Conservation (phyloP, 1,140 invertebrate species). For the Bactericera cockerelli region DNA sequence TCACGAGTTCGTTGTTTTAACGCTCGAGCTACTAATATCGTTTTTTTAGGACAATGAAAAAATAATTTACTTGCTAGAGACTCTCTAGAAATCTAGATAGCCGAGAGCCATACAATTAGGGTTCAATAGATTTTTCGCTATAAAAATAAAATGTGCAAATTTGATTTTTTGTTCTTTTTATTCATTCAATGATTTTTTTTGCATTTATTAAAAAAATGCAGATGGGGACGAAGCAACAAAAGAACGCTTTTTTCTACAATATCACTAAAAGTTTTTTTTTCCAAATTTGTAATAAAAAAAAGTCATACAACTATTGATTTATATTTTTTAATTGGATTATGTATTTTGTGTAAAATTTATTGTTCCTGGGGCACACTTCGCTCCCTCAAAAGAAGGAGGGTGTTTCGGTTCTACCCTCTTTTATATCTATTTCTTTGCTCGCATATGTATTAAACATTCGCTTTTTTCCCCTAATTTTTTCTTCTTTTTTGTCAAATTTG, state of each 20-base stretch:
- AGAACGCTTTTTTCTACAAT: neutral
- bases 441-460: too few species aligned
- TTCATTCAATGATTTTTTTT: too few species aligned
- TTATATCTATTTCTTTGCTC: neutral
- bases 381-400: neutral
- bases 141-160: too few species aligned
- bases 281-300: neutral
- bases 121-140: too few species aligned
- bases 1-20: too few species aligned
- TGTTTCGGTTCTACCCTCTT: conserved; percentile 9
- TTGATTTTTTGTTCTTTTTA: too few species aligned
- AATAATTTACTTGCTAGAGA: too few species aligned
- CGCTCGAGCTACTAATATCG: too few species aligned
- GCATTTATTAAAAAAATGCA: neutral
- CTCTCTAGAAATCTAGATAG: too few species aligned
- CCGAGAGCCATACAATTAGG: too few species aligned
- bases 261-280: neutral
- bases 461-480: neutral
- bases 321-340: neutral
- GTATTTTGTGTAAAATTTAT: conserved; percentile 2
- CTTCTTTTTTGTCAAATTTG: neutral
- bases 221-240: neutral
- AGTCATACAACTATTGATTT: neutral
- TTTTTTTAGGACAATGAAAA: too few species aligned
- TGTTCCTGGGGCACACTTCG: neutral